Percentiles rank a stretch among this genome's conserved stretches.
phyloP scores from a whole-genome alignment of 2,113 vertebrate genomes.

The Saguinus midas region DNA sequence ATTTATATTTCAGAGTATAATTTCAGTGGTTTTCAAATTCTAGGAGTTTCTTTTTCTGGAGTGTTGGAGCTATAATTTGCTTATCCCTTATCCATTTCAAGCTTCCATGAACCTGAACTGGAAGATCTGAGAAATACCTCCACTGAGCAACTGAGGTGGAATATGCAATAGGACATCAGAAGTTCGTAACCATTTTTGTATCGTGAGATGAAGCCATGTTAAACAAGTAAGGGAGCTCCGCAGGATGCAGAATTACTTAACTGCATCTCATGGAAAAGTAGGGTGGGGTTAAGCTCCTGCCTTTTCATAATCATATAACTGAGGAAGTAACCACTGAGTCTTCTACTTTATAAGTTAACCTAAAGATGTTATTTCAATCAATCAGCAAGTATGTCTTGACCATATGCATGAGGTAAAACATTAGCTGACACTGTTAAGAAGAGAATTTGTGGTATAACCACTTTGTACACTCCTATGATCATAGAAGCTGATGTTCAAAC shows the following conservation, averaged over 20 bases:
- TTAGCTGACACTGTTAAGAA: background rate
- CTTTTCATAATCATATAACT: background rate
- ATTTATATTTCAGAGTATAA: conserved; percentile 25
- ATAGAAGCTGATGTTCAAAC: background rate
- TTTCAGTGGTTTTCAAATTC: background rate
- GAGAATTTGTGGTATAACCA: background rate
- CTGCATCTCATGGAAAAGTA: background rate
- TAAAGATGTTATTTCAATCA: background rate
- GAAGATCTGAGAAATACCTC: background rate
- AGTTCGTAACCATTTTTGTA: background rate
- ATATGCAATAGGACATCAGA: background rate
- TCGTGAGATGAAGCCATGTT: background rate
- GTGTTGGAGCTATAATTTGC: background rate
- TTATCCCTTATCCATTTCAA: background rate
- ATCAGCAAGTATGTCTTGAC: background rate
- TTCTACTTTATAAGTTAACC: background rate
- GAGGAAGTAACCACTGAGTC: background rate
- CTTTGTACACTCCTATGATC: background rate
- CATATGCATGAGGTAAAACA: background rate
- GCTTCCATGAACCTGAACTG: background rate
- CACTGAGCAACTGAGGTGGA: background rate
- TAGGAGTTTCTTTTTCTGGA: conserved; percentile 17
- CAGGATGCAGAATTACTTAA: background rate
- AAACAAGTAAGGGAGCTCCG: background rate
- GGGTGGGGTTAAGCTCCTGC: background rate